Conservation (phyloP, 1,140 invertebrate genomes). For the Cyrtorhinus lividipennis region DNA sequence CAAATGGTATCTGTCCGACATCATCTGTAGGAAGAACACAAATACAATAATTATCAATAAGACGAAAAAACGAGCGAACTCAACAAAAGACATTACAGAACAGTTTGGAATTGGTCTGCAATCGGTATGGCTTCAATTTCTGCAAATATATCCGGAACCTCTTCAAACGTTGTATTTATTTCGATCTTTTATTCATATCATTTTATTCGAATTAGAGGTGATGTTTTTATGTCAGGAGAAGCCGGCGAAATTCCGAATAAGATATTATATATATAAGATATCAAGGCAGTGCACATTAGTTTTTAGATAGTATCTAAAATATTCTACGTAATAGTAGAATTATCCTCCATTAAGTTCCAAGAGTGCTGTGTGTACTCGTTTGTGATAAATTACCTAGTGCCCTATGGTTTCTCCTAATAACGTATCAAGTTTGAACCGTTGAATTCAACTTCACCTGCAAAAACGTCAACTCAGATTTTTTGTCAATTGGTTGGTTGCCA, state of each 20-base stretch:
- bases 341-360: background rate
- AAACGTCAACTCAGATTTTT: background rate
- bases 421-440: background rate
- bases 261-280: too few species aligned
- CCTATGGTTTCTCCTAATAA: too few species aligned
- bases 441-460: background rate
- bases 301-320: background rate
- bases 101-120: too few species aligned
- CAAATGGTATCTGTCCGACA: background rate
- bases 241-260: too few species aligned
- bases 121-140: too few species aligned
- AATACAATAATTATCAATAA: background rate
- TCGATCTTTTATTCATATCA: background rate
- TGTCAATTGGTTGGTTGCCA: background rate
- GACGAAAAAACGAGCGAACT: too few species aligned
- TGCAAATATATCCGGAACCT: background rate
- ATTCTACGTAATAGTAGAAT: background rate
- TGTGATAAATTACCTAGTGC: too few species aligned
- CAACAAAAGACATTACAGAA: background rate
- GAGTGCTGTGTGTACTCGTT: too few species aligned
- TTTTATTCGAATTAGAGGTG: background rate
- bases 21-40: background rate
- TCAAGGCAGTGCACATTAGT: too few species aligned
- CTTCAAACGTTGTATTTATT: background rate
- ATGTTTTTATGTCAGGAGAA: too few species aligned